phyloP scores from a whole-genome alignment of 2,797 vertebrate genomes.

The Anas acuta region DNA sequence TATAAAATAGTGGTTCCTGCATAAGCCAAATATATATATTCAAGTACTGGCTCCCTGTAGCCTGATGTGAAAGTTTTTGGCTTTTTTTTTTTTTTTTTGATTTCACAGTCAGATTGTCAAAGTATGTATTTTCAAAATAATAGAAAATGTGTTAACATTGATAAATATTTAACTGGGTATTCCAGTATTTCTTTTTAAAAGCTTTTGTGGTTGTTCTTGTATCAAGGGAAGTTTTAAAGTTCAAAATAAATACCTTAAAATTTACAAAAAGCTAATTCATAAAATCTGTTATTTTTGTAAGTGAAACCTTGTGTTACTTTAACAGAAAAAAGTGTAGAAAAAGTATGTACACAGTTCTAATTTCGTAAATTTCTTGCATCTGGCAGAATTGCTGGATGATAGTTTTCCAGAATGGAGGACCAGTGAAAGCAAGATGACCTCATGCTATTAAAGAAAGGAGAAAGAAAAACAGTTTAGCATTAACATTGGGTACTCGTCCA shows the following conservation, averaged over 20 bases:
- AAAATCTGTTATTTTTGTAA: background rate
- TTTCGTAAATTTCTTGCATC: background rate
- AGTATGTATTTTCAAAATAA: background rate
- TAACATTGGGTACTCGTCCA: background rate
- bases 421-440: constrained; percentile 20
- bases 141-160: background rate
- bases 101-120: background rate
- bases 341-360: background rate
- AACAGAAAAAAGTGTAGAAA: background rate
- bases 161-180: background rate
- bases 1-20: background rate
- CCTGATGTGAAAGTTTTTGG: background rate
- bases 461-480: background rate
- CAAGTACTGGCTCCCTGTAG: background rate
- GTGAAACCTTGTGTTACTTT: background rate
- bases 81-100: background rate
- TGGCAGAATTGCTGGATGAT: background rate
- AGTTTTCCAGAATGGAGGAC: background rate
- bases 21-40: background rate
- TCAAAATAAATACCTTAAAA: background rate
- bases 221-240: background rate
- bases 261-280: background rate
- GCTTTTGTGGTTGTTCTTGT: background rate
- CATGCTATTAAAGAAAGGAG: background rate
- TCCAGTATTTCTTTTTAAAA: background rate